These are phyloP conservation scores for Atta colombica DNA, from an alignment of 1,140 invertebrate genomes.

Conservation along the genomic window DNA sequence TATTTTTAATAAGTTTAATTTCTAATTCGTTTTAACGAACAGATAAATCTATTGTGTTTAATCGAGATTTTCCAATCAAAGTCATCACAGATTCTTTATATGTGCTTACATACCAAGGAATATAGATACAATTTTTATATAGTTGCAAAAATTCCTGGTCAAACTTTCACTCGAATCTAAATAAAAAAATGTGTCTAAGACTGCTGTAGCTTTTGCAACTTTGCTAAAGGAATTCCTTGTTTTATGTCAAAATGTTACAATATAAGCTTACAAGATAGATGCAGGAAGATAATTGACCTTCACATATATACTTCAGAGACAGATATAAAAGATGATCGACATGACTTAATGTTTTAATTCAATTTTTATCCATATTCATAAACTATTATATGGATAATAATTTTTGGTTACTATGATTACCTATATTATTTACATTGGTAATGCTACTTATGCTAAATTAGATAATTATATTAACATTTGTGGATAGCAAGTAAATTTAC, in stretches of 20 bases:
- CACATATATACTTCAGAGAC: background rate
- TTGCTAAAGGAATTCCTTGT: background rate
- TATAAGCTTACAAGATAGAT: background rate
- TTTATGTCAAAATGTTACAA: slow-evolving; percentile 13
- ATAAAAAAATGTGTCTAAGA: slow-evolving; percentile 14
- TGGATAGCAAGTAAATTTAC: slow-evolving; percentile 14
- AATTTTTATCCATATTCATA: background rate
- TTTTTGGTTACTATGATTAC: slow-evolving; percentile 31
- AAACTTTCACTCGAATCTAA: background rate
- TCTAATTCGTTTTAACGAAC: background rate
- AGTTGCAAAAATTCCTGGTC: background rate
- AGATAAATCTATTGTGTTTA: slow-evolving; percentile 1
- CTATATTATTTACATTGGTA: slow-evolving; percentile 48
- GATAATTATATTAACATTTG: slow-evolving; percentile 17
- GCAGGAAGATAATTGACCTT: slow-evolving; percentile 37
- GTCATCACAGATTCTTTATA: slow-evolving; percentile 42
- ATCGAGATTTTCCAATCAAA: background rate
- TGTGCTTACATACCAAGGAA: slow-evolving; percentile 5
- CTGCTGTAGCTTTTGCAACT: background rate
- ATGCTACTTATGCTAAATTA: slow-evolving; percentile 20
- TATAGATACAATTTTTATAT: slow-evolving; percentile 8
- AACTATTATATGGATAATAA: background rate
- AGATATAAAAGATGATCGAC: slow-evolving; percentile 33
- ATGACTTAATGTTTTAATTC: background rate
- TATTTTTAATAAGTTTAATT: background rate